Conservation (phyloP, 2,888 invertebrate species). For the Monoplex corrugatus region DNA sequence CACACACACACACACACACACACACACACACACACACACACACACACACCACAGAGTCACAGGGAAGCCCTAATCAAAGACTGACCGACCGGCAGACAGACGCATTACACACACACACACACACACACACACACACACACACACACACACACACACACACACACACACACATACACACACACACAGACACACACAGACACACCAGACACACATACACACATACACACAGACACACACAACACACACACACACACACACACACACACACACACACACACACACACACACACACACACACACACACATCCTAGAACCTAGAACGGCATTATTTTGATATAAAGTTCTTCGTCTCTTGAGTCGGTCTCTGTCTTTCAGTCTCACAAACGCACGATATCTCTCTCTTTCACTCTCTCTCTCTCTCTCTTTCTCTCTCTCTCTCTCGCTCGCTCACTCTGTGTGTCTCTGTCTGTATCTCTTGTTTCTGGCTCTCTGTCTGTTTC, state of each 20-base stretch:
- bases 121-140: conserved; percentile 22
- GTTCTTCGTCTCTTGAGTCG: background rate
- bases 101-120: conserved; percentile 14
- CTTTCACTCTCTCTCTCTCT: background rate
- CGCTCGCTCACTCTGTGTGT: background rate
- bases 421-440: background rate
- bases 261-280: background rate
- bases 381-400: background rate
- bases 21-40: background rate
- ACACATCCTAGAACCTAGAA: too few relatives aligned
- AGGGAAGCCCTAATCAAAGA: too few relatives aligned
- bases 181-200: background rate
- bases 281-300: background rate
- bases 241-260: background rate
- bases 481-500: background rate
- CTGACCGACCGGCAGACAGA: too few relatives aligned
- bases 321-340: too few relatives aligned
- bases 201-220: background rate
- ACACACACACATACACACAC: background rate
- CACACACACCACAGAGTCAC: background rate
- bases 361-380: background rate
- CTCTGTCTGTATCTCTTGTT: background rate
- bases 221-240: background rate
- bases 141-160: conserved; percentile 20
- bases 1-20: background rate